Conservation (phyloP, 2,888 invertebrate genomes). For the Pharmacophagus antenor region DNA sequence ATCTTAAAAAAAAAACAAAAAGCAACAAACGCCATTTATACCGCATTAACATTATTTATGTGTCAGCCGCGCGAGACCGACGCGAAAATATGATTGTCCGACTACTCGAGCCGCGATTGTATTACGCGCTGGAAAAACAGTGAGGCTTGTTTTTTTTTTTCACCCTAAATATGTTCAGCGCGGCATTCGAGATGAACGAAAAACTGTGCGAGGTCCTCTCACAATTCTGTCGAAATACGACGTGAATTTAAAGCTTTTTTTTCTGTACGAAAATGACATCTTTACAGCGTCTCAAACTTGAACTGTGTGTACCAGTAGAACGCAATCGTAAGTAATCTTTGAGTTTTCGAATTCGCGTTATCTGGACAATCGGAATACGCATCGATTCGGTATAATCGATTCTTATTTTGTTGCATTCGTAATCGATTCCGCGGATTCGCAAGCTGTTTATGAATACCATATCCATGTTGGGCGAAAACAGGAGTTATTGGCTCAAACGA, state of each 20-base stretch:
- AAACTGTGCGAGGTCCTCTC: constrained; percentile 27
- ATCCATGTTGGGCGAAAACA: constrained; percentile 43
- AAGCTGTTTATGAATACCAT: constrained; percentile 52
- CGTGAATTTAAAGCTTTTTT: constrained; percentile 15
- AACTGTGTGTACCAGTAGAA: too few species aligned
- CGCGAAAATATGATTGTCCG: constrained; percentile 35
- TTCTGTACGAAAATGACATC: not conserved
- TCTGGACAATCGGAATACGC: not conserved
- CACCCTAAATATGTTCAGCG: constrained; percentile 21
- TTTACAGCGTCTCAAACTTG: not conserved
- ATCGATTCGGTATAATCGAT: not conserved
- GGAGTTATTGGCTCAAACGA: constrained; percentile 33
- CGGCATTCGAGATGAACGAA: constrained; percentile 7
- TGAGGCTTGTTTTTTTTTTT: constrained; percentile 9
- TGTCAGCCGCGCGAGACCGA: constrained; percentile 40
- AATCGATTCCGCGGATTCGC: constrained; percentile 46
- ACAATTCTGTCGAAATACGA: constrained; percentile 13
- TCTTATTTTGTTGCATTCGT: not conserved
- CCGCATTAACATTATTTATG: constrained; percentile 74
- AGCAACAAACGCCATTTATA: constrained; percentile 73
- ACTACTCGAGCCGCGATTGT: constrained; percentile 32
- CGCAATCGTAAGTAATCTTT: too few species aligned
- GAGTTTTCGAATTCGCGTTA: not conserved
- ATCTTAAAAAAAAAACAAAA: constrained; percentile 53
- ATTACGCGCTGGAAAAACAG: constrained; percentile 21